Conservation (phyloP, 2,888 invertebrate genomes). For the Trissolcus brochymenae region DNA sequence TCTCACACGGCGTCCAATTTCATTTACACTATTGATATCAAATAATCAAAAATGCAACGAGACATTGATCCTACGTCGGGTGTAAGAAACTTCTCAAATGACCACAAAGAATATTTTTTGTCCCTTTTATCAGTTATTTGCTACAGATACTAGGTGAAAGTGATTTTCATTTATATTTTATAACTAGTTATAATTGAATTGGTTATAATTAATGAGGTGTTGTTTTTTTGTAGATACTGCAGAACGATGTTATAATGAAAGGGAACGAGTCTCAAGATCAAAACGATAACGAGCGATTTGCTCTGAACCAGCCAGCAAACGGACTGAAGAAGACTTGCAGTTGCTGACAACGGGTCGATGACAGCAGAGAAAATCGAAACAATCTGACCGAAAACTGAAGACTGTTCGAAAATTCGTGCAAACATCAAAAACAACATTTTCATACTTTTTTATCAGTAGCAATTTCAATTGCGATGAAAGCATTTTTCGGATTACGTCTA, state of each 20-base stretch:
- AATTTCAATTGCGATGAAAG: not conserved
- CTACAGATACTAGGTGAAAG: not conserved
- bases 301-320: constrained; percentile 79
- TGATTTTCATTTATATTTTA: not conserved
- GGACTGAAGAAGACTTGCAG: constrained; percentile 78
- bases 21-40: constrained; percentile 53
- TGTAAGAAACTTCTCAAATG: constrained; percentile 41
- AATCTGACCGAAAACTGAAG: constrained; percentile 33
- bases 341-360: constrained; percentile 78
- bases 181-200: too few relatives aligned
- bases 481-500: not conserved
- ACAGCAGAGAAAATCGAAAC: constrained; percentile 4
- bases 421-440: not conserved
- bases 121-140: not conserved
- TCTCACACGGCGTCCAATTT: constrained; percentile 38
- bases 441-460: not conserved
- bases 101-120: constrained; percentile 18
- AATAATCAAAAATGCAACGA: constrained; percentile 41
- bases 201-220: not conserved
- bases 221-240: constrained; percentile 80
- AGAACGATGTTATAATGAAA: constrained; percentile 86
- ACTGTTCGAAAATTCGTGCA: constrained; percentile 29
- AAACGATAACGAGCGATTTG: constrained; percentile 83
- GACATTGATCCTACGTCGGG: constrained; percentile 39
- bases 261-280: constrained; percentile 80